Evolutionary conservation across 1,140 invertebrate species (phyloP).

Genomic region (Orchestia grillus): DNA sequence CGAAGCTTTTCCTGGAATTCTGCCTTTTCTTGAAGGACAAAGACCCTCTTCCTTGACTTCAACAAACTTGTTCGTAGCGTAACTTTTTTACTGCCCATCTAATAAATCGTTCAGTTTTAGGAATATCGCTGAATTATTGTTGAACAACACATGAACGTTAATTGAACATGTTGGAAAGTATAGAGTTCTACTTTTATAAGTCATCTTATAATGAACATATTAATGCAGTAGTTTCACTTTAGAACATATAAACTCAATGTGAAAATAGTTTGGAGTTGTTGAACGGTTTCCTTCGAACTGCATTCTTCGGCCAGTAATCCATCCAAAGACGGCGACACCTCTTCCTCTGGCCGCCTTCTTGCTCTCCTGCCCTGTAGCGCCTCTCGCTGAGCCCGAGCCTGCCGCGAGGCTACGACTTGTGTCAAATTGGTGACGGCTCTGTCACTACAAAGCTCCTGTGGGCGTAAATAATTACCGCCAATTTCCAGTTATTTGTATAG

Average conservation of each 20-base stretch:
- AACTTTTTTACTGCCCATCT: slow-evolving; percentile 36
- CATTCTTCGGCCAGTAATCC: slow-evolving; percentile 15
- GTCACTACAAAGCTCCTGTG: not conserved
- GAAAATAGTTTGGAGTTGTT: slow-evolving; percentile 25
- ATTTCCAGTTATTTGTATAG: not conserved
- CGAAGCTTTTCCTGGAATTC: not conserved
- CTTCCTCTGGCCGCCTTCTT: not conserved
- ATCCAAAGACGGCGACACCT: slow-evolving; percentile 1
- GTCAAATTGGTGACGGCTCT: not conserved
- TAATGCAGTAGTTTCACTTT: not conserved
- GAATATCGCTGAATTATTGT: slow-evolving; percentile 11
- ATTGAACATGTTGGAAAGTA: slow-evolving; percentile 27
- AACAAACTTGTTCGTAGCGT: slow-evolving; percentile 1
- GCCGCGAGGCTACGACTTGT: not conserved
- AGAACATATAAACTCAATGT: slow-evolving; percentile 9
- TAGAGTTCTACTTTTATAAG: slow-evolving; percentile 47
- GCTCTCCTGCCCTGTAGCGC: not conserved
- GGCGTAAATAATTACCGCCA: not conserved
- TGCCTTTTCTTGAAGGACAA: not conserved
- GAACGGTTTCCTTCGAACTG: slow-evolving; percentile 22
- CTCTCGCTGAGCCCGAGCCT: not conserved
- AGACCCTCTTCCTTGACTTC: not conserved
- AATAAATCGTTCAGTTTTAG: not conserved
- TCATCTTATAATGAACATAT: slow-evolving; percentile 41
- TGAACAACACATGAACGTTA: slow-evolving; percentile 41